These are phyloP conservation scores for Lamproptera curius DNA, from an alignment of 2,888 invertebrate species.

Conservation along the genomic window DNA sequence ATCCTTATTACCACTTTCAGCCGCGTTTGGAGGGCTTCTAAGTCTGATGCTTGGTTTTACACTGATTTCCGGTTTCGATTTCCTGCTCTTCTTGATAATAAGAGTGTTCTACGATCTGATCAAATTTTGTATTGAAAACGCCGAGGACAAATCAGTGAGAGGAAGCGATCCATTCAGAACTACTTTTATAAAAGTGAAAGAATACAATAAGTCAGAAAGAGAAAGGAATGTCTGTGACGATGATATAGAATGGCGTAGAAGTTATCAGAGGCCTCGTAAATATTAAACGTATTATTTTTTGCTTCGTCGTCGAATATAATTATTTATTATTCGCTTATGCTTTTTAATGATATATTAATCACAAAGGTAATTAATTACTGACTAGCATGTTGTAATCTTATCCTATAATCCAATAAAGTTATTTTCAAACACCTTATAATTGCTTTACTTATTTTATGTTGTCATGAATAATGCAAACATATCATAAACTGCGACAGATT, in stretches of 20 bases:
- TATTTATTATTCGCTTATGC: too few species aligned
- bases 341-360: too few species aligned
- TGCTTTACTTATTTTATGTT: too few species aligned
- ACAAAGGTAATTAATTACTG: too few species aligned
- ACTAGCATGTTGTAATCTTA: too few species aligned
- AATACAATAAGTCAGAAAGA: background rate
- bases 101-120: conserved; percentile 60
- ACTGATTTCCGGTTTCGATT: conserved; percentile 81
- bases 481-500: too few species aligned
- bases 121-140: background rate
- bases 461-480: too few species aligned
- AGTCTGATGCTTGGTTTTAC: conserved; percentile 85
- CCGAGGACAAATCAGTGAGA: background rate
- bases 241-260: background rate
- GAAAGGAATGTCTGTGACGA: background rate
- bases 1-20: conserved; percentile 70
- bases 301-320: too few species aligned
- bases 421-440: too few species aligned
- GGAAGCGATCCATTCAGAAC: background rate
- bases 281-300: background rate
- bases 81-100: conserved; percentile 80
- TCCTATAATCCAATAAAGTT: too few species aligned
- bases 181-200: background rate
- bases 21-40: conserved; percentile 83
- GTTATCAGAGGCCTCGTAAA: background rate